A percentile compares a stretch with the other conserved stretches of the same genome.
These are phyloP conservation scores for Junonia oenone DNA, from an alignment of 2,888 invertebrate genomes.

Conservation along the genomic window DNA sequence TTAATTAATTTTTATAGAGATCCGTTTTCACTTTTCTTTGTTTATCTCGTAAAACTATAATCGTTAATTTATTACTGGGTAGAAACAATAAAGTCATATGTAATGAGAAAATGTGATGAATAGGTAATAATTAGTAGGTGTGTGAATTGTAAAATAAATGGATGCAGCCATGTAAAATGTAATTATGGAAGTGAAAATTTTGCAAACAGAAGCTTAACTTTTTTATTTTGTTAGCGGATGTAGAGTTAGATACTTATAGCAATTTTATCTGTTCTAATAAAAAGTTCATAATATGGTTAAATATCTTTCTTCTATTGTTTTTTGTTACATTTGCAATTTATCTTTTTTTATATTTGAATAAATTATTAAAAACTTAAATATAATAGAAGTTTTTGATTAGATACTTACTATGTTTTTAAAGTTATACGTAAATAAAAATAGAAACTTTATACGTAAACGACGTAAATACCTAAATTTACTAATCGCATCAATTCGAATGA, in stretches of 20 bases:
- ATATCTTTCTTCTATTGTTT: too few relatives aligned
- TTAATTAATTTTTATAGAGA: too few relatives aligned
- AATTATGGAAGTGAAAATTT: neutral
- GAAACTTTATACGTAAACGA: neutral
- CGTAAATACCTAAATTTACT: constrained; percentile 36
- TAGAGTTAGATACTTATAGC: neutral
- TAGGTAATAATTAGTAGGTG: neutral
- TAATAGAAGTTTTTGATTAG: too few relatives aligned
- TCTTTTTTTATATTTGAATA: too few relatives aligned
- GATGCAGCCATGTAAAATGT: neutral
- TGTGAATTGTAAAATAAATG: neutral
- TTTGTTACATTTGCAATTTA: too few relatives aligned
- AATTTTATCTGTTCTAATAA: neutral
- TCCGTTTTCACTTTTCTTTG: too few relatives aligned
- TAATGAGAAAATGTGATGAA: neutral
- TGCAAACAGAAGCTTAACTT: neutral
- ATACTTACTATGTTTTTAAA: too few relatives aligned
- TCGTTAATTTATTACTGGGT: neutral
- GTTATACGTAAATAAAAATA: too few relatives aligned
- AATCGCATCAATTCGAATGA: constrained; percentile 56
- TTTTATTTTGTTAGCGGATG: too few relatives aligned
- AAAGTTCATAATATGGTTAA: too few relatives aligned
- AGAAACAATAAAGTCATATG: neutral
- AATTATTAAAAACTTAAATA: too few relatives aligned
- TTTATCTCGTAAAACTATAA: too few relatives aligned